Conservation (phyloP, 2,797 vertebrate species). For the Psittacula derbiana region DNA sequence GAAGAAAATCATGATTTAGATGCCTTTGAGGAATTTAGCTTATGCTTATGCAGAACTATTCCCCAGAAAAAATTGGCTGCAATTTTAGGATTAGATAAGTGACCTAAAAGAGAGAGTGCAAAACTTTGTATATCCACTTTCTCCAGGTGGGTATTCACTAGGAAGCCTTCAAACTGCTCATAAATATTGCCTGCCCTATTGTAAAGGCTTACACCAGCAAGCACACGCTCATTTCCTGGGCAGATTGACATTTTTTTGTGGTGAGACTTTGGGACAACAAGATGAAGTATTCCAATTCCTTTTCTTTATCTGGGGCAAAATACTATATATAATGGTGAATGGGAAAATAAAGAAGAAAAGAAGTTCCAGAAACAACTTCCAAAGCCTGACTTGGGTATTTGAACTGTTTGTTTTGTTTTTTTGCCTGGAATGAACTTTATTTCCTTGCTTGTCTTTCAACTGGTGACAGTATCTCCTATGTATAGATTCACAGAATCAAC, state of each 20-base stretch:
- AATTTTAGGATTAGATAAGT: constrained; percentile 37
- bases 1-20: background rate
- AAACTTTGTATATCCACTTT: constrained; percentile 11
- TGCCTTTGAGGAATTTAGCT: constrained; percentile 11
- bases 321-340: background rate
- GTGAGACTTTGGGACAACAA: background rate
- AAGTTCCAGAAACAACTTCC: background rate
- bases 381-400: background rate
- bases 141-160: constrained; percentile 4
- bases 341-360: background rate
- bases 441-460: background rate
- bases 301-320: background rate
- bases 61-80: background rate
- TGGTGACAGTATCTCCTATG: background rate
- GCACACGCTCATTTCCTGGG: background rate
- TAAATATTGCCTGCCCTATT: constrained; percentile 1
- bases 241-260: background rate
- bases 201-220: background rate
- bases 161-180: background rate
- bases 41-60: background rate
- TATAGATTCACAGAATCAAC: background rate
- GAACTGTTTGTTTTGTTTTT: background rate
- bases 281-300: background rate
- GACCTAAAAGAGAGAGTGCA: background rate
- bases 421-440: background rate